These are phyloP conservation scores for Anastrepha obliqua DNA, from an alignment of 1,140 invertebrate genomes.

Conservation along the genomic window DNA sequence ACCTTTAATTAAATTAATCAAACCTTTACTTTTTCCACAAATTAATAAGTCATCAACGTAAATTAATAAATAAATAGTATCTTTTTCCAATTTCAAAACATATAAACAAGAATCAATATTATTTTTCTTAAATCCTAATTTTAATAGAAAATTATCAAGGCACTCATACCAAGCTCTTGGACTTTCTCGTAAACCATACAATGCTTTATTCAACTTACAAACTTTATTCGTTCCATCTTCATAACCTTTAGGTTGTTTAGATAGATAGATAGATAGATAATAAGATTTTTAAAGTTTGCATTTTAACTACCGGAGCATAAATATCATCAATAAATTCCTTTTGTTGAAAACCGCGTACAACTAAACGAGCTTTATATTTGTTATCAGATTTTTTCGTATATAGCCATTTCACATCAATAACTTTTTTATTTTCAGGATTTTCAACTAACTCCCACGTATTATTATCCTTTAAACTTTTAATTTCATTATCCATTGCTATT, in stretches of 20 bases:
- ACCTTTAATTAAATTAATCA: conserved; percentile 63
- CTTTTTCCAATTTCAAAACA: conserved; percentile 61
- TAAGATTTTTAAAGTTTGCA: conserved; percentile 69
- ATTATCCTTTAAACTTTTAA: no score
- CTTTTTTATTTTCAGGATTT: no score
- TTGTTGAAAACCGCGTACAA: no score
- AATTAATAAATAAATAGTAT: conserved; percentile 60
- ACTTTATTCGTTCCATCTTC: conserved; percentile 60
- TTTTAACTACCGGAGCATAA: conserved; percentile 60
- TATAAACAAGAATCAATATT: conserved; percentile 58
- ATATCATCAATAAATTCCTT: conserved; percentile 43
- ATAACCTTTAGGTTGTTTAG: conserved; percentile 69
- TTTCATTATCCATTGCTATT: no score
- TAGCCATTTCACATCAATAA: no score
- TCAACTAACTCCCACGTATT: no score
- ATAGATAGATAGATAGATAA: no score
- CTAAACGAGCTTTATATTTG: no score
- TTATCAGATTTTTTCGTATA: no score
- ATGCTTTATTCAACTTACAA: conserved; percentile 55
- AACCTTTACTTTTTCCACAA: conserved; percentile 57
- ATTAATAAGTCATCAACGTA: conserved; percentile 59
- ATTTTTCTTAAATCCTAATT: conserved; percentile 54
- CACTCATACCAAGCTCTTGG: conserved; percentile 69
- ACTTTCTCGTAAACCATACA: conserved; percentile 62
- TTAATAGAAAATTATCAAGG: conserved; percentile 62